Percentiles rank a stretch among this genome's conserved stretches.
phyloP scores from a whole-genome alignment of 1,140 invertebrate genomes.

The Patella vulgata region DNA sequence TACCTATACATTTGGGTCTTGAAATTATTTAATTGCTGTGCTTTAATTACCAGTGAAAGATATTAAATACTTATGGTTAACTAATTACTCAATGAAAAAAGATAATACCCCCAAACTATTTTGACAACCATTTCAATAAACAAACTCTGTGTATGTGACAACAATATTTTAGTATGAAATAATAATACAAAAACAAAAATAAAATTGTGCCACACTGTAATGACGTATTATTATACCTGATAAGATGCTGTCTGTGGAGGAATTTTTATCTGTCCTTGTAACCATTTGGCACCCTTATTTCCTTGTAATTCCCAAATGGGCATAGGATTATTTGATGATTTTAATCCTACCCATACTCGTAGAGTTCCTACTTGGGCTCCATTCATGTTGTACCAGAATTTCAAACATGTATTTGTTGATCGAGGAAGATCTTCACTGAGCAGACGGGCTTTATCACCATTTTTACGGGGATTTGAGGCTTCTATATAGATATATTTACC shows the following conservation, averaged over 20 bases:
- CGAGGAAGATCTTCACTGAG: constrained; percentile 42
- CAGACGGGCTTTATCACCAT: constrained; percentile 39
- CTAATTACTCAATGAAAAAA: too few relatives aligned
- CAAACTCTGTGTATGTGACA: too few relatives aligned
- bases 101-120: too few relatives aligned
- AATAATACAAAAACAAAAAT: too few relatives aligned
- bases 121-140: too few relatives aligned
- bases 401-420: constrained; percentile 33
- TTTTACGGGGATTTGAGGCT: constrained; percentile 24
- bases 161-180: too few relatives aligned
- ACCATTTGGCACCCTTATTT: constrained; percentile 37
- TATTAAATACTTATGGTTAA: too few relatives aligned
- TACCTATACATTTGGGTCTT: too few relatives aligned
- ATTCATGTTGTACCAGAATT: constrained; percentile 62
- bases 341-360: constrained; percentile 35
- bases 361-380: constrained; percentile 44
- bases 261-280: constrained; percentile 33
- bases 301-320: constrained; percentile 48
- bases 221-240: too few relatives aligned
- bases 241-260: constrained; percentile 36
- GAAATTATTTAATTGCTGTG: too few relatives aligned
- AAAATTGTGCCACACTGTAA: too few relatives aligned
- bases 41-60: too few relatives aligned
- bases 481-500: constrained; percentile 58
- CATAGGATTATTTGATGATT: constrained; percentile 32